Evolutionary conservation across 2,113 vertebrate genomes (phyloP).

Genomic region (Axis porcinus): DNA sequence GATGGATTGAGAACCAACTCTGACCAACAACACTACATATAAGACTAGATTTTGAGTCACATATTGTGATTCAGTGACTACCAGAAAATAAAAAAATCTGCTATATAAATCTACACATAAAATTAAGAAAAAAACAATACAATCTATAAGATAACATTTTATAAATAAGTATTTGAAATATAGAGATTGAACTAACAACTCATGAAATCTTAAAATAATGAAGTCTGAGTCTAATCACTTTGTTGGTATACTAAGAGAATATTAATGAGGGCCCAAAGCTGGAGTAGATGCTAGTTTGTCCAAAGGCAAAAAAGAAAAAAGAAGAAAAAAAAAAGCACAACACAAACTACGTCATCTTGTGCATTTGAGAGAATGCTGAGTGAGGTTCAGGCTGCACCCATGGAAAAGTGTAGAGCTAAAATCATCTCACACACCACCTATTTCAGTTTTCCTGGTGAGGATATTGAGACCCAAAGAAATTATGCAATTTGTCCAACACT

Average conservation of each 20-base stretch:
- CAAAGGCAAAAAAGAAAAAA: background rate
- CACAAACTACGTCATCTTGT: background rate
- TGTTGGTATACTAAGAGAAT: conserved; percentile 3
- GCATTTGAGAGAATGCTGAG: background rate
- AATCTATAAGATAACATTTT: conserved; percentile 33
- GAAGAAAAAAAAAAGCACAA: background rate
- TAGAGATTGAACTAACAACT: conserved; percentile 1
- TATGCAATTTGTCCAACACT: background rate
- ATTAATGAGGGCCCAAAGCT: background rate
- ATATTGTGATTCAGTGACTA: conserved; percentile 22
- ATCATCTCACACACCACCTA: background rate
- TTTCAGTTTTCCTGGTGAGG: background rate
- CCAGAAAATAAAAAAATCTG: conserved; percentile 14
- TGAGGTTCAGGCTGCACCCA: background rate
- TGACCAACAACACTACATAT: conserved; percentile 1
- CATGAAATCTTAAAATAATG: conserved; percentile 41
- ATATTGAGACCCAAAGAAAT: background rate
- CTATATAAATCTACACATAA: background rate
- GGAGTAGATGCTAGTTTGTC: background rate
- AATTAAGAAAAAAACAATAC: conserved; percentile 29
- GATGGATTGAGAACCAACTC: conserved; percentile 43
- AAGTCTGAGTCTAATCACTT: background rate
- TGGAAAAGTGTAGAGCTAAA: background rate
- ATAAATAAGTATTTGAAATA: conserved; percentile 44
- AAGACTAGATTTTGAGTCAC: conserved; percentile 37